Percentiles rank a stretch among this genome's conserved stretches.
phyloP scores from a whole-genome alignment of 2,113 vertebrate species.

The Megatriorchis doriae region DNA sequence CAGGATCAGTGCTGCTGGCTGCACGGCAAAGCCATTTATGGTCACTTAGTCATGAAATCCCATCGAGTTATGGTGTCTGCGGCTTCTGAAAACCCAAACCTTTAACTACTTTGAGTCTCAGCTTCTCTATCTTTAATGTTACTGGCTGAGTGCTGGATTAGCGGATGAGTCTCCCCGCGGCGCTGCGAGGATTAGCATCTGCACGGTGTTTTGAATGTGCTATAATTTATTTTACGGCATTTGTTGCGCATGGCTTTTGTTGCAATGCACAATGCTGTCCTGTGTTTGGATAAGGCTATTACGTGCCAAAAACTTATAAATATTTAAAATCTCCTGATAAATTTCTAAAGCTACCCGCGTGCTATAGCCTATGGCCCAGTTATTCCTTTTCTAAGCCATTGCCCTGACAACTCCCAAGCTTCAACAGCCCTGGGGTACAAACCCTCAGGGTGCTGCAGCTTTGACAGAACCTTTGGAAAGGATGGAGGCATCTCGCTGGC shows the following conservation, averaged over 20 bases:
- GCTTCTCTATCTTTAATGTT: not conserved
- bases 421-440: not conserved
- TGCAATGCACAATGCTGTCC: constrained; percentile 10
- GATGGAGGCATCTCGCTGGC: not conserved
- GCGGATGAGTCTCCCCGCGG: not conserved
- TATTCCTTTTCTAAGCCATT: not conserved
- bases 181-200: not conserved
- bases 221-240: constrained; percentile 2
- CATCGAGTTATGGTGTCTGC: accelerated
- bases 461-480: not conserved
- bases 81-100: not conserved
- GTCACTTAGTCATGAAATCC: constrained; percentile 4
- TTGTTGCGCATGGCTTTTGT: not conserved
- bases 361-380: not conserved
- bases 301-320: not conserved
- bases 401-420: not conserved
- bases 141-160: not conserved
- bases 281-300: constrained; percentile 37
- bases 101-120: not conserved
- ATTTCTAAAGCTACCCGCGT: constrained; percentile 12
- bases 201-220: not conserved
- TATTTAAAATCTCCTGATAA: constrained; percentile 36
- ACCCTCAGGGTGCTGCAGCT: not conserved
- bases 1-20: not conserved
- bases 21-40: not conserved